Percentiles rank a stretch among this genome's conserved stretches.
Evolutionary conservation across 2,797 vertebrate genomes (phyloP).

Genomic region (Sebastolobus alascanus): DNA sequence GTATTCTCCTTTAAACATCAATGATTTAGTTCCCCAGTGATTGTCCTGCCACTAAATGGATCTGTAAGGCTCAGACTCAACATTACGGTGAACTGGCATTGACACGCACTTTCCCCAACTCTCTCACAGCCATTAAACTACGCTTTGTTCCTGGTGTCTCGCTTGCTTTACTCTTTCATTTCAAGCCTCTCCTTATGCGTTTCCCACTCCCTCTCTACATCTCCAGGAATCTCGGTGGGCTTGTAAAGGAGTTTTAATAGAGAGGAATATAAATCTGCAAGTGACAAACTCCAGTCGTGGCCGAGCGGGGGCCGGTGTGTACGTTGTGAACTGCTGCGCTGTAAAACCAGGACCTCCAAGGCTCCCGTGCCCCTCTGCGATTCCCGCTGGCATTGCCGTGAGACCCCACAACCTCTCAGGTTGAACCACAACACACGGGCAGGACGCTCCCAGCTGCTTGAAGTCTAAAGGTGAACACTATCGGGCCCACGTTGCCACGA

Average conservation of each 20-base stretch:
- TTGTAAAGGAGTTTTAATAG: conserved; percentile 82
- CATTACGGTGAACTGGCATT: conserved; percentile 37
- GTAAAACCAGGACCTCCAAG: conserved; percentile 79
- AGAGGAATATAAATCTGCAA: conserved; percentile 80
- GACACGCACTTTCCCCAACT: conserved; percentile 43
- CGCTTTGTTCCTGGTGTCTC: conserved; percentile 50
- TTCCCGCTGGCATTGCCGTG: conserved; percentile 46
- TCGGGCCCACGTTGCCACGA: background rate
- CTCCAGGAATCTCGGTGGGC: conserved; percentile 58
- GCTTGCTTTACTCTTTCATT: conserved; percentile 55
- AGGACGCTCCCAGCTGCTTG: background rate
- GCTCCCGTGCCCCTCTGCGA: conserved; percentile 59
- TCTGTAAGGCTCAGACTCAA: conserved; percentile 36
- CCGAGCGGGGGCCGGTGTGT: conserved; percentile 49
- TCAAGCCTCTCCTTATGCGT: conserved; percentile 42
- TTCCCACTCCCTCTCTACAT: conserved; percentile 50
- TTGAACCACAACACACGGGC: conserved; percentile 27
- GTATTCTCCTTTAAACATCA: conserved; percentile 11
- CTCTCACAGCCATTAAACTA: conserved; percentile 54
- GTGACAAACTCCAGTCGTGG: conserved; percentile 79
- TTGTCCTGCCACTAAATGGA: conserved; percentile 27
- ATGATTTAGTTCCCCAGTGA: conserved; percentile 43
- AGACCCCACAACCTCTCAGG: conserved; percentile 63
- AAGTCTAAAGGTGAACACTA: conserved; percentile 67
- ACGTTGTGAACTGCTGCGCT: conserved; percentile 56